Evolutionary conservation across 2,113 vertebrate genomes (phyloP).

Genomic region (Petaurus breviceps): DNA sequence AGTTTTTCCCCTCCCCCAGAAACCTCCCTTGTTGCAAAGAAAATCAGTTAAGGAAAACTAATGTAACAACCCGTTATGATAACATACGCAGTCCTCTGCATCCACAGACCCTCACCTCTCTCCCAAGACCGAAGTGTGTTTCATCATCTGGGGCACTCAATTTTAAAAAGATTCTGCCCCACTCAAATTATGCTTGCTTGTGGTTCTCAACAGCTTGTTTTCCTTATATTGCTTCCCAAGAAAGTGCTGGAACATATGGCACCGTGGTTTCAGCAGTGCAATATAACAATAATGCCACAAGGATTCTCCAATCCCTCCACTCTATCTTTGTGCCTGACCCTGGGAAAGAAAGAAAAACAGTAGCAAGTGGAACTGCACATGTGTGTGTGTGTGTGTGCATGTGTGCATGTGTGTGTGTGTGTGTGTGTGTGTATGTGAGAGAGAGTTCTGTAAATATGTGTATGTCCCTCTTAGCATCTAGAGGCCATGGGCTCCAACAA

Average conservation of each 20-base stretch:
- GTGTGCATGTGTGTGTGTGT: too few relatives aligned
- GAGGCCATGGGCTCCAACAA: not conserved
- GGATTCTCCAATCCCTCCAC: not conserved
- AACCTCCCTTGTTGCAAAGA: not conserved
- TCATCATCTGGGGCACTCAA: not conserved
- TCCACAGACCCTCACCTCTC: not conserved
- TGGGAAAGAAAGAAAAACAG: not conserved
- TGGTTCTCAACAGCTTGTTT: not conserved
- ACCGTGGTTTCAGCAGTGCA: not conserved
- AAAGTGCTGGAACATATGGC: not conserved
- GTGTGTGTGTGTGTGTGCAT: not conserved
- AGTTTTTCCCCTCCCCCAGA: not conserved
- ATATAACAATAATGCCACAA: not conserved
- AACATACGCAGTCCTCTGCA: not conserved
- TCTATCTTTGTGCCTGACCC: not conserved
- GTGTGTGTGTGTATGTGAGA: not conserved
- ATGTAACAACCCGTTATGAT: not conserved
- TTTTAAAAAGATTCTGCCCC: not conserved
- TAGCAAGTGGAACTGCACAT: not conserved
- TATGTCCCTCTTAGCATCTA: not conserved
- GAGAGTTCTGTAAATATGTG: not conserved
- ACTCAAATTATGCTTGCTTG: not conserved
- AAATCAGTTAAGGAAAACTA: not conserved
- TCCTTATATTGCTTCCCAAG: not conserved
- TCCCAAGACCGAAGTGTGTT: not conserved